phyloP scores from a whole-genome alignment of 2,113 vertebrate species.

The Ursus arctos region DNA sequence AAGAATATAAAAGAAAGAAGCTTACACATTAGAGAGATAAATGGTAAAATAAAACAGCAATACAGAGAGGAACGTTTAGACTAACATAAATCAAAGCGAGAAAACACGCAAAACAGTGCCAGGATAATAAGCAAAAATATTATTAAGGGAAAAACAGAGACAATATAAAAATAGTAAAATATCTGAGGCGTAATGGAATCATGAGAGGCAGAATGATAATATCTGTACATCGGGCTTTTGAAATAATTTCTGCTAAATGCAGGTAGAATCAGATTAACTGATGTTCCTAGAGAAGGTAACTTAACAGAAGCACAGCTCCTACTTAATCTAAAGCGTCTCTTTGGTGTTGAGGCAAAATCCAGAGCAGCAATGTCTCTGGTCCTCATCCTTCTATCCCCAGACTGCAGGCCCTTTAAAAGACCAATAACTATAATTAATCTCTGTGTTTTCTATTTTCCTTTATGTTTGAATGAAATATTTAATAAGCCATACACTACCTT shows the following conservation, averaged over 20 bases:
- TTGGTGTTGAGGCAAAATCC: background rate
- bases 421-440: background rate
- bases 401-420: background rate
- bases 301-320: background rate
- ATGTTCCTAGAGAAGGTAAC: background rate
- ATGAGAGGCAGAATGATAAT: background rate
- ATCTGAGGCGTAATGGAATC: background rate
- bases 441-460: background rate
- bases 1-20: constrained; percentile 6
- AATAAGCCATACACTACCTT: background rate
- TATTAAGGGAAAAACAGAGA: background rate
- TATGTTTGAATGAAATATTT: background rate
- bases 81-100: constrained; percentile 32
- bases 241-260: background rate
- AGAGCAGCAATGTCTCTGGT: background rate
- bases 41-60: background rate
- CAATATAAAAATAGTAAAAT: constrained; percentile 8
- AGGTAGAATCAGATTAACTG: background rate
- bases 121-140: background rate
- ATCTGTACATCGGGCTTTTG: background rate
- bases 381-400: background rate
- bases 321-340: background rate
- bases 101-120: background rate
- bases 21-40: constrained; percentile 12
- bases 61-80: constrained; percentile 18